Conservation (phyloP, 2,888 invertebrate genomes). For the Dryobota labecula region DNA sequence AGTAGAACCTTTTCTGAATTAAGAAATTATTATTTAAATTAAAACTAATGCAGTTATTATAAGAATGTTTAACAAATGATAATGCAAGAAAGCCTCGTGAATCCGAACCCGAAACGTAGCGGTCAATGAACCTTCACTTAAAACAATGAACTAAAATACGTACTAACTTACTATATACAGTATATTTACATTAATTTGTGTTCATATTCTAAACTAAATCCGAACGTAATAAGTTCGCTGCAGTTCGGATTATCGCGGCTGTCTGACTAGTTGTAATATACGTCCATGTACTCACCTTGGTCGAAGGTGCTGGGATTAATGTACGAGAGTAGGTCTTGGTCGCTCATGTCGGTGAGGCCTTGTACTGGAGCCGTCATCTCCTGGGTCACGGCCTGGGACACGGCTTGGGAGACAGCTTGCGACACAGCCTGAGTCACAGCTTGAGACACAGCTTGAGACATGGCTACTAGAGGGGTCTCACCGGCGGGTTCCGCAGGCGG, state of each 20-base stretch:
- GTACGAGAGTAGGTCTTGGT: slow-evolving; percentile 96
- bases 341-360: slow-evolving; percentile 95
- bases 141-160: slow-evolving; percentile 33
- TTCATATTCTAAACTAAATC: slow-evolving; percentile 38
- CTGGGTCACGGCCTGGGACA: slow-evolving; percentile 87
- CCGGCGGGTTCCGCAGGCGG: slow-evolving; percentile 80
- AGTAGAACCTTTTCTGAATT: slow-evolving; percentile 19
- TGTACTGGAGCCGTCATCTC: slow-evolving; percentile 92
- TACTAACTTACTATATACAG: slow-evolving; percentile 52
- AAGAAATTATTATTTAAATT: slow-evolving; percentile 18
- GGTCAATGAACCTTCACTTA: slow-evolving; percentile 32
- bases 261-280: slow-evolving; percentile 71
- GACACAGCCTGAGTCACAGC: slow-evolving; percentile 87
- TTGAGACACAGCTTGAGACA: slow-evolving; percentile 89
- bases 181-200: slow-evolving; percentile 57
- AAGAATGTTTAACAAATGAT: slow-evolving; percentile 80
- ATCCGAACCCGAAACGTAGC: slow-evolving; percentile 60
- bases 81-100: slow-evolving; percentile 55
- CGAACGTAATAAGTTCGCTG: slow-evolving; percentile 40
- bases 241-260: slow-evolving; percentile 57
- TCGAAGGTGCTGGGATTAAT: slow-evolving; percentile 97
- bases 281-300: slow-evolving; percentile 91
- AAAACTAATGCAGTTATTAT: slow-evolving; percentile 77
- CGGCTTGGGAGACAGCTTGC: slow-evolving; percentile 87
- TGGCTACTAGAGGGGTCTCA: slow-evolving; percentile 83